Evolutionary conservation across 2,797 vertebrate species (phyloP).

Genomic region (Hephaestus fuliginosus): DNA sequence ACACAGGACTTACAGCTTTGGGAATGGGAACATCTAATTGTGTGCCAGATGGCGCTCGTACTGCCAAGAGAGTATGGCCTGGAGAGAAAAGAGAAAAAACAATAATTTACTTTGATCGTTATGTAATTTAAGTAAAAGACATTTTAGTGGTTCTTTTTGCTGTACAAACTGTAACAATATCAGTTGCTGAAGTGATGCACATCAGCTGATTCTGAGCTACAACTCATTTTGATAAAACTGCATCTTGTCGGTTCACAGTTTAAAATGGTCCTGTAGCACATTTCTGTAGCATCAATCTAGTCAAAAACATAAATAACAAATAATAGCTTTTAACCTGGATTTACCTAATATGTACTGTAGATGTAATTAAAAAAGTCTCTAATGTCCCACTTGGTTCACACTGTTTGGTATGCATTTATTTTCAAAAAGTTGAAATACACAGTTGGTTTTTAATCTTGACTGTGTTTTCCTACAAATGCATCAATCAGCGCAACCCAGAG

Average conservation of each 20-base stretch:
- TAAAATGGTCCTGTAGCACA: not conserved
- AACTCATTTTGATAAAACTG: not conserved
- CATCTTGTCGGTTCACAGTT: not conserved
- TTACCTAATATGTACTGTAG: not conserved
- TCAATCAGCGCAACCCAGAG: not conserved
- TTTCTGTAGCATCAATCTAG: not conserved
- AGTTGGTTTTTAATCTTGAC: not conserved
- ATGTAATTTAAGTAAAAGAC: not conserved
- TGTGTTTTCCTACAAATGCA: not conserved
- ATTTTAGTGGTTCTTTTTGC: not conserved
- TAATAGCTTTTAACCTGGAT: not conserved
- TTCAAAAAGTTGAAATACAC: too few species aligned
- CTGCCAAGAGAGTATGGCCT: slow-evolving; percentile 93
- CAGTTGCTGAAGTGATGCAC: not conserved
- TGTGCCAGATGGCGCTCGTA: slow-evolving; percentile 92
- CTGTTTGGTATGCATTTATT: not conserved
- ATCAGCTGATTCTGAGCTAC: not conserved
- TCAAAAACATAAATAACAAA: not conserved
- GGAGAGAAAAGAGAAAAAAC: slow-evolving; percentile 6
- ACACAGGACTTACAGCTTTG: slow-evolving; percentile 88
- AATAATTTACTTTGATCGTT: not conserved
- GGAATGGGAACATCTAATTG: slow-evolving; percentile 95
- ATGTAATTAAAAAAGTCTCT: not conserved
- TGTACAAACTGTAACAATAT: not conserved
- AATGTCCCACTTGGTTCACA: not conserved